phyloP scores from a whole-genome alignment of 1,140 invertebrate genomes.

The Pogonomyrmex californicus region DNA sequence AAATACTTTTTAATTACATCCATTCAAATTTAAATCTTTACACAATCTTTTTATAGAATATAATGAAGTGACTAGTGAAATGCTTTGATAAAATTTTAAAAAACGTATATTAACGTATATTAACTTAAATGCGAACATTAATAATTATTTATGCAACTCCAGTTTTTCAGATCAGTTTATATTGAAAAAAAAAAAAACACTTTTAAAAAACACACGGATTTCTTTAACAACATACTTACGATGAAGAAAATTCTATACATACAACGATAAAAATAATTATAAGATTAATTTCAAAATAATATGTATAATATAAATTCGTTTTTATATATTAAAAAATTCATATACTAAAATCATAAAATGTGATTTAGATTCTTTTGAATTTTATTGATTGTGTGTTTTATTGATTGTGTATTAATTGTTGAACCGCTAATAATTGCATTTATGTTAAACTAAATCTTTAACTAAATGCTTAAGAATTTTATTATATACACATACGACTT shows the following conservation, averaged over 20 bases:
- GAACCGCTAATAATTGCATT: background rate
- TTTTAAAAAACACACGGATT: background rate
- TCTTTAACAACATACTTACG: background rate
- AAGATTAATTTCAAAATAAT: background rate
- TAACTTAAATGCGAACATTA: background rate
- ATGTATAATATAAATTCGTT: too few species aligned
- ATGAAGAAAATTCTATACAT: background rate
- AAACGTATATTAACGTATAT: background rate
- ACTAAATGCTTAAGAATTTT: conserved; percentile 31
- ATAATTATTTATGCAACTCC: background rate
- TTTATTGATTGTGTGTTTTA: too few species aligned
- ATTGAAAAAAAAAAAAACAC: background rate
- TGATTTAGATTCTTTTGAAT: background rate
- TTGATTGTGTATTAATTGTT: too few species aligned
- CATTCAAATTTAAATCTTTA: conserved; percentile 1
- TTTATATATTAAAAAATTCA: background rate
- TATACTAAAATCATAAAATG: background rate
- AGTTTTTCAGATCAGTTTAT: background rate
- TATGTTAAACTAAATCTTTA: background rate
- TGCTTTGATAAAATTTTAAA: background rate
- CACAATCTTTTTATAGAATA: background rate
- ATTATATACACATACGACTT: conserved; percentile 6
- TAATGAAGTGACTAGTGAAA: conserved; percentile 7
- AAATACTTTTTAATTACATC: background rate
- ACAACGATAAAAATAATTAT: background rate